Conservation (phyloP, 2,797 vertebrate genomes). For the Staurois parvus region DNA sequence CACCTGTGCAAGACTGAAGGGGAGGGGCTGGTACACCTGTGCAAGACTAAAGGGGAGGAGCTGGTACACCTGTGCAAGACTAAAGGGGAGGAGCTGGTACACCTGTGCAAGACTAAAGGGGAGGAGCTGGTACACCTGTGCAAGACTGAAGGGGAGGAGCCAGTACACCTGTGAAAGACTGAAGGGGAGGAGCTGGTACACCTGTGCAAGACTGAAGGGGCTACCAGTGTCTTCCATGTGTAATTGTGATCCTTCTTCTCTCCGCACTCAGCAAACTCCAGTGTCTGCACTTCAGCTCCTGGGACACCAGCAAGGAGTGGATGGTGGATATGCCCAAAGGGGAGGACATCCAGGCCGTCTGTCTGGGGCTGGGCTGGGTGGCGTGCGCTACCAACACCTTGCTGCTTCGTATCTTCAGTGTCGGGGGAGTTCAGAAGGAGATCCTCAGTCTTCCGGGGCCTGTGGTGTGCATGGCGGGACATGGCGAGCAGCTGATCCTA, state of each 20-base stretch:
- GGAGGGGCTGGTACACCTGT: no score
- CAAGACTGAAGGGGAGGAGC: no score
- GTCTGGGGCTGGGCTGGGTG: conserved; percentile 91
- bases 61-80: no score
- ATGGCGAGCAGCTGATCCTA: conserved; percentile 90
- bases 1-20: no score
- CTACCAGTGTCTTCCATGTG: neutral
- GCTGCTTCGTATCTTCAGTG: conserved; percentile 85
- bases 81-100: no score
- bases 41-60: no score
- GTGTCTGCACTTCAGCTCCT: conserved; percentile 94
- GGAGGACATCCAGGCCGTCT: conserved; percentile 86
- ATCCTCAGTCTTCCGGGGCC: conserved; percentile 89
- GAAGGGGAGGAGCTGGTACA: no score
- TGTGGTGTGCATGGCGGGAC: conserved; percentile 88
- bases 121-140: no score
- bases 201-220: no score
- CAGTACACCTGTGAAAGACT: no score
- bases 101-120: no score
- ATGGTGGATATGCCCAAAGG: conserved; percentile 88
- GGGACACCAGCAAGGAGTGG: conserved; percentile 97
- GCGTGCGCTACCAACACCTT: conserved; percentile 86
- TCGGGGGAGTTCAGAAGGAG: conserved; percentile 91
- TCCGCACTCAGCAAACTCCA: conserved; percentile 86
- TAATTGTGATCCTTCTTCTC: neutral